Evolutionary conservation across 2,888 invertebrate species (phyloP).

Genomic region (Fissipunctia ypsillon): DNA sequence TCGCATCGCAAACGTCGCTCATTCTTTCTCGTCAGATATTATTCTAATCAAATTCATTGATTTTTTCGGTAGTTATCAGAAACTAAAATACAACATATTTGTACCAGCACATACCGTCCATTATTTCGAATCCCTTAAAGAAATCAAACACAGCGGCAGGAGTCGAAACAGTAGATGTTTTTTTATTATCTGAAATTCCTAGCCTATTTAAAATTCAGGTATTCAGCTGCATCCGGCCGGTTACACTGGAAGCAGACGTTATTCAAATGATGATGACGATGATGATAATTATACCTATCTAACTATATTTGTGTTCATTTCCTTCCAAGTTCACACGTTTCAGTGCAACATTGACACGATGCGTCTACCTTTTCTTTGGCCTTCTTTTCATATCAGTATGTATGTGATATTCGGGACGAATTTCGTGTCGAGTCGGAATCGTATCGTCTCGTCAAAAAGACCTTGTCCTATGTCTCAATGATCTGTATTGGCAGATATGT

Average conservation of each 20-base stretch:
- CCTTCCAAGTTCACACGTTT: too few species aligned
- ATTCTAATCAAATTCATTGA: too few species aligned
- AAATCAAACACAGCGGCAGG: too few species aligned
- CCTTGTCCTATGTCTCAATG: not conserved
- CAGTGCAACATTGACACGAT: not conserved
- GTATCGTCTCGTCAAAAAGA: conserved; percentile 19
- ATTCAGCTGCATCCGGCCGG: not conserved
- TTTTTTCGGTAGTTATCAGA: too few species aligned
- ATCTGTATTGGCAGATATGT: conserved; percentile 8
- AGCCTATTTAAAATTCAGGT: not conserved
- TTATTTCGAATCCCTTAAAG: too few species aligned
- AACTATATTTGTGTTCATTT: too few species aligned
- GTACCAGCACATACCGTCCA: too few species aligned
- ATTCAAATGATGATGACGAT: not conserved
- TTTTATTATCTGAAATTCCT: not conserved
- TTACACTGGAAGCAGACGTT: not conserved
- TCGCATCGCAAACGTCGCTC: too few species aligned
- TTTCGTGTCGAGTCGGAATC: conserved; percentile 8
- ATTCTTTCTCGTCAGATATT: too few species aligned
- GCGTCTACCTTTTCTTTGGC: not conserved
- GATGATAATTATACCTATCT: too few species aligned
- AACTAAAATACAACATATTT: too few species aligned
- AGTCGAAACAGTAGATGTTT: too few species aligned
- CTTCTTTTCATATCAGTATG: not conserved
- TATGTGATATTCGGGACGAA: not conserved